Base-by-base conservation (phyloP, 2,113 vertebrate species). In the Crocuta crocuta region DNA sequence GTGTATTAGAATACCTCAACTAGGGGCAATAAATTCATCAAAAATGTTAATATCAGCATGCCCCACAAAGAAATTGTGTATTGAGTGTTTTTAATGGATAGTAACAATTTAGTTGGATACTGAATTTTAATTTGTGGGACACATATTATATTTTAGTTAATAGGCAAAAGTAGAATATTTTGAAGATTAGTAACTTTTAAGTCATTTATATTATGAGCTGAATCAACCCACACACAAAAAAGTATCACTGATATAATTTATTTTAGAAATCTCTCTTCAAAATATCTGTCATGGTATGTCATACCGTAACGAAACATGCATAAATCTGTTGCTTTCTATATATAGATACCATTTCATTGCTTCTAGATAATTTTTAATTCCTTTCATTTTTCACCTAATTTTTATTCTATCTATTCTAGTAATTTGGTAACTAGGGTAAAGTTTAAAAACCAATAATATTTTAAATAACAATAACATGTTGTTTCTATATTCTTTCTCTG, bases 61-160 rank as follows among this genome's bases (percentile, higher is more conserved):
- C 5, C 5, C 28, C 35, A 50, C 48, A 80, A 89, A 76, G 12
- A 70, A 68, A 68, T 81, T 28, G 43, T 11, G 5, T 81, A 74
- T 61, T 61, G 73, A 80, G 39, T 85, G 74, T 65, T 93, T 28
- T 89, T 63, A 74, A 19, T n/a, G 76, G 65, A 81, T 11, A 94
- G 19, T 61, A 79, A 84, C 3, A 74, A 71, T 65, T 81, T 53
- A 78, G 23, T 8, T 81, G n/a, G 86, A 86, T 45, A 17, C 68
- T 48, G 26, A 39, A n/a, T 86, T 96, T 86, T 93, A 90, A 80
- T 78, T 96, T 95, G 24, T 78, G 61, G 35, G 13, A 65, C n/a
- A n/a, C 0, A 80, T 9, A 35, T 63, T 95, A 82, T 55, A 58
- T 87, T 8, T 83, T 10, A 94, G 16, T 48, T 83, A 83, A 82